Conservation (phyloP, 2,888 invertebrate genomes). For the Barypeithes pellucidus region DNA sequence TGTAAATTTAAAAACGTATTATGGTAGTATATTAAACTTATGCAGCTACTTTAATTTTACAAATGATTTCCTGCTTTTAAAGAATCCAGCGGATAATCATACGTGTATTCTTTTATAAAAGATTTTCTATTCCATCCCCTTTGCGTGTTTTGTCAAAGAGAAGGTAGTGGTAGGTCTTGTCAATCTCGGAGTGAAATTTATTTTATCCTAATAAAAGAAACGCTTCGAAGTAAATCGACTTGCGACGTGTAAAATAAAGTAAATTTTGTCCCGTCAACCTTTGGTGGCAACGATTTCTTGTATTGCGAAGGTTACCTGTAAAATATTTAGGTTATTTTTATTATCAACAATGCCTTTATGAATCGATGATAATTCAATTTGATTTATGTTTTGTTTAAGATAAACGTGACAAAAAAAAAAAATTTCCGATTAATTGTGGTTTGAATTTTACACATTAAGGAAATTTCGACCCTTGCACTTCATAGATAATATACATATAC, state of each 20-base stretch:
- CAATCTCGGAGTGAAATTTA: constrained; percentile 43
- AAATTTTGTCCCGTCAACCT: neutral
- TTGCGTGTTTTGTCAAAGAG: constrained; percentile 90
- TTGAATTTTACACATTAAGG: too few relatives aligned
- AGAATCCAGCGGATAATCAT: too few relatives aligned
- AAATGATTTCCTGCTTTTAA: neutral
- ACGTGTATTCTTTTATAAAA: neutral
- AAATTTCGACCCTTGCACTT: too few relatives aligned
- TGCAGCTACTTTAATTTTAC: too few relatives aligned
- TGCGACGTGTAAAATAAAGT: constrained; percentile 7
- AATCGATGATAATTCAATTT: neutral
- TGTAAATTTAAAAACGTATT: too few relatives aligned
- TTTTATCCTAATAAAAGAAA: constrained; percentile 44
- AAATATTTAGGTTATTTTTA: neutral
- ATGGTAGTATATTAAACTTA: too few relatives aligned
- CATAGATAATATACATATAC: too few relatives aligned
- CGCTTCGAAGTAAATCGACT: constrained; percentile 24
- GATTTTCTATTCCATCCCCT: neutral
- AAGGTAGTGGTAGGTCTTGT: constrained; percentile 78
- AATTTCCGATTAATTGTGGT: too few relatives aligned
- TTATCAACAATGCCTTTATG: neutral
- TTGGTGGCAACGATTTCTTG: neutral
- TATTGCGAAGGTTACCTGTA: neutral
- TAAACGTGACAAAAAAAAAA: neutral
- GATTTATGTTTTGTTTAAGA: neutral